These are phyloP conservation scores for Sphaeramia orbicularis DNA, from an alignment of 2,797 vertebrate genomes.

Conservation along the genomic window DNA sequence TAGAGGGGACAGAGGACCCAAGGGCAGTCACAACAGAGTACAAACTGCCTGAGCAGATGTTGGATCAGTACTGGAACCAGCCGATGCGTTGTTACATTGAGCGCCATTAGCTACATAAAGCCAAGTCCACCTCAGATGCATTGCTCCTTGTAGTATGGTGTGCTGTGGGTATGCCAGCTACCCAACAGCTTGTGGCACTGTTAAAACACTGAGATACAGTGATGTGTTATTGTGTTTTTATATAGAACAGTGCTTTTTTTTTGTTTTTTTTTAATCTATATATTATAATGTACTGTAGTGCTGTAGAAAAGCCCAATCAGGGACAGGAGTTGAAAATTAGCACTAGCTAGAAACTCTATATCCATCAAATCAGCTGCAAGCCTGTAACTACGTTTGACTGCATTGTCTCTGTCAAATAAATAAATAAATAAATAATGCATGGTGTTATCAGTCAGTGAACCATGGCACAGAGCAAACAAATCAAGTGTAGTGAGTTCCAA, in stretches of 20 bases:
- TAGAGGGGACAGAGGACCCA: not conserved
- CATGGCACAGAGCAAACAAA: conserved; percentile 19
- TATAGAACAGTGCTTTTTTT: no score
- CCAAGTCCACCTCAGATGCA: conserved; percentile 4
- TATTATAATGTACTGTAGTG: no score
- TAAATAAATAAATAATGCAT: not conserved
- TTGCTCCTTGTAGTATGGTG: conserved; percentile 19
- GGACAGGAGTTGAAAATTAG: no score
- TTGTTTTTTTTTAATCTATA: no score
- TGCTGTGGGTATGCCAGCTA: conserved; percentile 6
- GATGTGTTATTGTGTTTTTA: not conserved
- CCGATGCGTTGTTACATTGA: not conserved
- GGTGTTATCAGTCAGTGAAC: conserved; percentile 22
- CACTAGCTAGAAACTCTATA: no score
- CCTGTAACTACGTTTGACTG: no score
- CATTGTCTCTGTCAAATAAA: no score
- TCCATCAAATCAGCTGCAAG: no score
- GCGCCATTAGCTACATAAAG: conserved; percentile 22
- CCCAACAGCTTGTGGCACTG: not conserved
- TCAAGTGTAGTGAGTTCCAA: conserved; percentile 23
- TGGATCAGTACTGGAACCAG: not conserved
- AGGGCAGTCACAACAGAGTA: not conserved
- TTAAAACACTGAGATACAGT: conserved; percentile 19
- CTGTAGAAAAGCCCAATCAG: no score
- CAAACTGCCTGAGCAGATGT: not conserved